Conservation (phyloP, 2,113 vertebrate species). For the Protomyctophum bolini region DNA sequence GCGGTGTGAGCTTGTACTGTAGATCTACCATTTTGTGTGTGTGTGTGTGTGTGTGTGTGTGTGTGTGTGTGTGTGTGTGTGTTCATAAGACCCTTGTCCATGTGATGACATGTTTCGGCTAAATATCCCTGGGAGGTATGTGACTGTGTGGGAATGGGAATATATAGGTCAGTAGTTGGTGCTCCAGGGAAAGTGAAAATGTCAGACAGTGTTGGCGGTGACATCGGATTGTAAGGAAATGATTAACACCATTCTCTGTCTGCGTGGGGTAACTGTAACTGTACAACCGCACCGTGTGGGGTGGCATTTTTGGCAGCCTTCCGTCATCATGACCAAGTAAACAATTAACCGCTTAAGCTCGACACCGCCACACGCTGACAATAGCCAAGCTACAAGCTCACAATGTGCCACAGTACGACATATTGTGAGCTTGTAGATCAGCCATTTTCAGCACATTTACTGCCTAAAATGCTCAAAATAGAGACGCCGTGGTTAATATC, state of each 20-base stretch:
- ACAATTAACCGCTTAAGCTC: too few relatives aligned
- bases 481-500: not conserved
- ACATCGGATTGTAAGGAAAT: conserved; percentile 42
- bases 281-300: conserved; percentile 11
- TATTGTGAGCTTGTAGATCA: too few relatives aligned
- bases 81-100: too few relatives aligned
- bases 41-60: not conserved
- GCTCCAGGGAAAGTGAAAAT: not conserved
- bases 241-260: conserved; percentile 56
- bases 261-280: conserved; percentile 50
- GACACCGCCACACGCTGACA: too few relatives aligned
- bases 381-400: too few relatives aligned
- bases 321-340: conserved; percentile 19
- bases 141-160: not conserved
- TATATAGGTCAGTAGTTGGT: not conserved
- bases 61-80: not conserved
- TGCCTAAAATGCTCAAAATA: too few relatives aligned
- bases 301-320: conserved; percentile 3
- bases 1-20: too few relatives aligned
- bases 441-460: too few relatives aligned
- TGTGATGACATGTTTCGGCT: too few relatives aligned
- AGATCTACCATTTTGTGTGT: not conserved
- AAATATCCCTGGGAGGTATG: not conserved
- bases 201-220: conserved; percentile 18
- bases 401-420: too few relatives aligned